Conservation (phyloP, 1,140 invertebrate species). For the Heliothis virescens region DNA sequence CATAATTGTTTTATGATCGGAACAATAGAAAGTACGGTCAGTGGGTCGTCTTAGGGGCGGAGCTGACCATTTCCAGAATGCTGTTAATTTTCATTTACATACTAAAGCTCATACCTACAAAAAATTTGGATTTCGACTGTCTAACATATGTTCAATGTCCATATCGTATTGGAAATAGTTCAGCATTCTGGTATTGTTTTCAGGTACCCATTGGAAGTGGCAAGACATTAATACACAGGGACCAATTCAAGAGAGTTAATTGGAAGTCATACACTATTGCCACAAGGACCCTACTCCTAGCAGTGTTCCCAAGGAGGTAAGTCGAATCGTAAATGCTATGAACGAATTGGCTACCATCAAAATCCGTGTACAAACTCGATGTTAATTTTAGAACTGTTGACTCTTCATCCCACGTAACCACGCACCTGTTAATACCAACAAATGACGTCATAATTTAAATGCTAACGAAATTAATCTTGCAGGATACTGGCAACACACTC, state of each 20-base stretch:
- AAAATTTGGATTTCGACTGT: neutral
- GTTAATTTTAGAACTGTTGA: neutral
- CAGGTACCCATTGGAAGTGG: constrained; percentile 77
- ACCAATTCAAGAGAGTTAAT: constrained; percentile 79
- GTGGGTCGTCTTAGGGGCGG: no score
- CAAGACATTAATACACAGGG: constrained; percentile 73
- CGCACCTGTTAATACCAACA: neutral
- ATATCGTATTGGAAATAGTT: neutral
- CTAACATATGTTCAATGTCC: neutral
- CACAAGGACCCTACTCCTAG: constrained; percentile 78
- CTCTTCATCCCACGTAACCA: neutral
- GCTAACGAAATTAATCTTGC: constrained; percentile 46
- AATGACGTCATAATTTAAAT: neutral
- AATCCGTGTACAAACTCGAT: no score
- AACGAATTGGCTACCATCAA: neutral
- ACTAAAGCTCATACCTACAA: neutral
- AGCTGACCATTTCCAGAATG: no score
- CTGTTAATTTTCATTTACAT: no score
- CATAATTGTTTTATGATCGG: neutral
- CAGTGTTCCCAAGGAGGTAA: constrained; percentile 80
- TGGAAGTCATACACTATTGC: constrained; percentile 83
- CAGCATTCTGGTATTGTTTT: constrained; percentile 41
- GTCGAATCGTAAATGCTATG: neutral
- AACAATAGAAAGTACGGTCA: no score
- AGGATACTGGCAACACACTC: constrained; percentile 83